Base-by-base conservation (phyloP, 2,797 vertebrate species). In the Smutsia temminckii region DNA sequence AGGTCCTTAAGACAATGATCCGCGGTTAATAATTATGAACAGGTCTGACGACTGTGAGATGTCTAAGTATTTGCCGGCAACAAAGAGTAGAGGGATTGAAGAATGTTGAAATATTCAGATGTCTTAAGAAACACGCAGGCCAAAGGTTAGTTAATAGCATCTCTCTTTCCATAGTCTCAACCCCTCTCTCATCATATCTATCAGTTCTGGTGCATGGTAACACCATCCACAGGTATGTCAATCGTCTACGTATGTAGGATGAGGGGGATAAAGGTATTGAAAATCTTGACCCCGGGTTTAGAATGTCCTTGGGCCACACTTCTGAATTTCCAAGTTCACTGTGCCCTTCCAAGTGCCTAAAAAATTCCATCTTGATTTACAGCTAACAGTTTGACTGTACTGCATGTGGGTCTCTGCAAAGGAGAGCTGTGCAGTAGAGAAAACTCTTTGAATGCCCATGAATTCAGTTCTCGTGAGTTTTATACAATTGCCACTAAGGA, bases 51-150 rank as follows among this genome's bases (percentile, higher is more conserved):
- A 27, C 80, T 49, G 21, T 27, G 64, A 71, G 63, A 68, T 42
- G 55, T 42, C 53, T 40, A 94, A n/a, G 59, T 63, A 21, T 57
- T 79, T 63, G 10, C 51, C 68, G 81, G 57, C 42, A 81, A 34
- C 42, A 71, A 51, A 66, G 66, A 79, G 32, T 78, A 68, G 84
- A 88, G 37, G 16, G 25, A 40, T 12, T 25, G 32, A 61, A 49
- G 64, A 57, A 63, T 68, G 40, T 85, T 80, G 63, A 91, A 92
- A 81, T 85, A 88, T 46, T 85, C 63, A 91, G 57, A 71, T 79
- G 69, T 46, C 81, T 92, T 42, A 34, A 61, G 80, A 89, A 91
- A 53, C 2, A 2, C 25, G 20, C 25, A 40, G 61, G 18, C 25
- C 25, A 49, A 14, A 11, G 16, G 53, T 71, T 40, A 17, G 78